Evolutionary conservation across 2,888 invertebrate species (phyloP), one percentile per base, ranked within the genome.

Genomic region (Pheosia gnoma): DNA sequence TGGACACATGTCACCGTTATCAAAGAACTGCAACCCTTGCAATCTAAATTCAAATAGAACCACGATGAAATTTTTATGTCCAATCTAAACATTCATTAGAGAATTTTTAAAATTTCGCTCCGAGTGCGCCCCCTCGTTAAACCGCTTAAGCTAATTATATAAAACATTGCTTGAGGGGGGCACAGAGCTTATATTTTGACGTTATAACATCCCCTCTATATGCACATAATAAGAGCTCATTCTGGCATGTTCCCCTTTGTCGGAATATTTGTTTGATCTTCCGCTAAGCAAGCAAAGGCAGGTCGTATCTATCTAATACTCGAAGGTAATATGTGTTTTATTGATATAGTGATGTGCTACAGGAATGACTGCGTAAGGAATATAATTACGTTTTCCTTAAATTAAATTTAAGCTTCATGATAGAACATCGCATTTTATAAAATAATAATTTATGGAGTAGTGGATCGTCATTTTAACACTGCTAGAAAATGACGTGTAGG

Each of bases 131-230:
- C 91, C 89, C 85, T 85, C 75, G 83, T 86, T 89, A 89, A 91
- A 88, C 87, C 87, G 89, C 91, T 91, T 91, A 88, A 87, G 89
- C 90, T 93, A 93, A 93, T 93, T 91, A 91, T 84, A 89, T 89
- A 87, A 86, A 91, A 90, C 89, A 89, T 87, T 83, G 85, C 65
- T 65, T 39, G 52, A 25, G 72, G 73, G 66, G 76, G 75, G 83
- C 71, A 84, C 81, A 82, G 81, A 81, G 85, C 83, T 82, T 83
- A 84, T 80, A 84, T 82, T 86, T 80, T 81, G 81, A 79, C 71
- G 78, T 78, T 81, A 81, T 77, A 75, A 71, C 70, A 68, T 77
- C 84, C 86, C 85, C 81, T 83, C 75, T 84, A 84, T 84, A 85
- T 85, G 85, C 83, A 87, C 83, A 87, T 88, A 88, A 87, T 86